These are phyloP conservation scores for Zelleria hepariella DNA, from an alignment of 2,888 invertebrate species.

Conservation along the genomic window DNA sequence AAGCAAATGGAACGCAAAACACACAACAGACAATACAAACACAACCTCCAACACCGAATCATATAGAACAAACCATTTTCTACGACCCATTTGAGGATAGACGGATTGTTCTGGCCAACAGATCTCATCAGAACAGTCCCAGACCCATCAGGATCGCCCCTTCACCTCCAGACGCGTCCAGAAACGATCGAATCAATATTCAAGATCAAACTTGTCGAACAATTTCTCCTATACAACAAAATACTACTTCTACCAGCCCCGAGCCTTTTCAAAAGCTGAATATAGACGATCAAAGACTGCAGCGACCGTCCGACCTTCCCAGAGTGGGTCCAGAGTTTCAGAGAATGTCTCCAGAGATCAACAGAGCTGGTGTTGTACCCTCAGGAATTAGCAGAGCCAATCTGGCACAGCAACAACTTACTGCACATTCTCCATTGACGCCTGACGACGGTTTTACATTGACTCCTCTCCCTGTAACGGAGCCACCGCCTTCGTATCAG, in stretches of 20 bases:
- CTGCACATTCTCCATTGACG: constrained; percentile 5
- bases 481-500: constrained; percentile 48
- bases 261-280: not conserved
- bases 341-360: no score
- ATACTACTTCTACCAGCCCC: not conserved
- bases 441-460: constrained; percentile 27
- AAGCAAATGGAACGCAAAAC: not conserved
- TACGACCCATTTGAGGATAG: constrained; percentile 52
- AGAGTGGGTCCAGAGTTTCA: no score
- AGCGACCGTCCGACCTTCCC: not conserved
- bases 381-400: no score
- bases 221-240: not conserved
- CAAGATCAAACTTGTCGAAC: no score
- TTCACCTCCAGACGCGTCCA: not conserved
- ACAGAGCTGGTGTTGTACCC: no score
- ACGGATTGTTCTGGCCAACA: constrained; percentile 27
- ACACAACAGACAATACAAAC: not conserved
- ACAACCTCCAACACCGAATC: not conserved
- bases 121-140: not conserved
- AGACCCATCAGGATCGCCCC: not conserved
- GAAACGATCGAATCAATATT: not conserved
- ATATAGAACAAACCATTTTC: constrained; percentile 24
- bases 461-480: constrained; percentile 34
- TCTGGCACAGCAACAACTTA: no score
- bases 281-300: not conserved